Conservation (phyloP, 2,888 invertebrate genomes). For the Scaptomyza polygonia region DNA sequence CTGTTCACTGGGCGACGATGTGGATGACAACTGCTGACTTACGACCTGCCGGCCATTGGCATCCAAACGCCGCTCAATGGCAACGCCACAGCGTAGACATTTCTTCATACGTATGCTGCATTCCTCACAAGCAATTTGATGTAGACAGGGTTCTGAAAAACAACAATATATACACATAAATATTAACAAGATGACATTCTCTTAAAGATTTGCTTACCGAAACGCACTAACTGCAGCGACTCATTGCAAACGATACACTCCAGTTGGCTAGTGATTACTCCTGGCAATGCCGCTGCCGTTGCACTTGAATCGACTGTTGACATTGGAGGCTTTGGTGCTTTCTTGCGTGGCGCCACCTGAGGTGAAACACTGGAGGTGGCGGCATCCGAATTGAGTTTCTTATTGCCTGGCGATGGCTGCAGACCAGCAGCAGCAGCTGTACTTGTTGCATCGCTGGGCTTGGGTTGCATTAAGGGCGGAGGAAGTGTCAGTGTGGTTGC, state of each 20-base stretch:
- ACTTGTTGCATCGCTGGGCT: conserved; percentile 33
- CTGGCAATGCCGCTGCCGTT: conserved; percentile 37
- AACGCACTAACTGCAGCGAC: conserved; percentile 87
- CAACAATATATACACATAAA: not conserved
- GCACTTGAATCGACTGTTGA: conserved; percentile 23
- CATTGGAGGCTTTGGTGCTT: conserved; percentile 75
- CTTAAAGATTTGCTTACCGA: conserved; percentile 76
- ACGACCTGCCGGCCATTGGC: conserved; percentile 85
- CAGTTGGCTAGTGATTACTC: conserved; percentile 60
- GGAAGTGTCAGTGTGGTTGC: conserved; percentile 43
- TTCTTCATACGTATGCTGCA: conserved; percentile 91
- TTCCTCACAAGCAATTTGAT: conserved; percentile 90
- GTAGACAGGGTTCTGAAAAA: conserved; percentile 88
- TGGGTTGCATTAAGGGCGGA: conserved; percentile 49
- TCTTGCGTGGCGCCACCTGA: conserved; percentile 75
- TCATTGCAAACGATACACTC: conserved; percentile 91
- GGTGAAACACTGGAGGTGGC: conserved; percentile 55
- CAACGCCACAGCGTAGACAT: conserved; percentile 88
- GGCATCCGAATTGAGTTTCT: conserved; percentile 75
- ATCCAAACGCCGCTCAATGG: conserved; percentile 86
- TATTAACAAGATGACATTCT: not conserved
- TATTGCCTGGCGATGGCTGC: conserved; percentile 65
- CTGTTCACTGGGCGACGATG: conserved; percentile 82
- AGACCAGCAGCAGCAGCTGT: conserved; percentile 18
- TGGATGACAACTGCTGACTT: conserved; percentile 47